These are phyloP conservation scores for Genyomyrus donnyi DNA, from an alignment of 2,113 vertebrate species.

Conservation along the genomic window DNA sequence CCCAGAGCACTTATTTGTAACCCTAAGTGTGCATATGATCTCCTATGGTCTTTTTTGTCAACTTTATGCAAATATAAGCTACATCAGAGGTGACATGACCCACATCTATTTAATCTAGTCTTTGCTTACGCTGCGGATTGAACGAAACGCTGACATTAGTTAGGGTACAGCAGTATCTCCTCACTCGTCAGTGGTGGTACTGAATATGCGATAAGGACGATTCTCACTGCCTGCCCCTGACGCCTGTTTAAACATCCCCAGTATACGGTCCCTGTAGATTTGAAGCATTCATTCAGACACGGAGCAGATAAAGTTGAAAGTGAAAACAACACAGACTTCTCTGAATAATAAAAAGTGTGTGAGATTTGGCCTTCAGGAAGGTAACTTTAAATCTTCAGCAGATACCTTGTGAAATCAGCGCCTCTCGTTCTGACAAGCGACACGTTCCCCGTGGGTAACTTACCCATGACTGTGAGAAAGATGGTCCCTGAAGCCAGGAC, in stretches of 20 bases:
- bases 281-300: background rate
- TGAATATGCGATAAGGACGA: background rate
- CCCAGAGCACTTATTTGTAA: background rate
- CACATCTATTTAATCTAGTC: background rate
- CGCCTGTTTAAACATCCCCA: background rate
- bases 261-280: background rate
- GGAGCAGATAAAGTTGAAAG: background rate
- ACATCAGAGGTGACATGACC: background rate
- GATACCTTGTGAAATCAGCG: background rate
- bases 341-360: background rate
- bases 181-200: background rate
- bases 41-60: background rate
- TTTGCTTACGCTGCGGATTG: background rate
- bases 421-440: background rate
- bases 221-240: background rate
- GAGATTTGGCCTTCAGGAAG: background rate
- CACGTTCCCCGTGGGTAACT: slow-evolving; percentile 32
- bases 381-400: background rate
- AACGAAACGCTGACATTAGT: background rate
- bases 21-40: background rate
- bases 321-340: background rate
- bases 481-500: slow-evolving; percentile 79
- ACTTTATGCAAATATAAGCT: background rate
- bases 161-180: background rate
- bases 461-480: slow-evolving; percentile 83